Conservation (phyloP, 2,888 invertebrate species). For the Dendrolimus houi region DNA sequence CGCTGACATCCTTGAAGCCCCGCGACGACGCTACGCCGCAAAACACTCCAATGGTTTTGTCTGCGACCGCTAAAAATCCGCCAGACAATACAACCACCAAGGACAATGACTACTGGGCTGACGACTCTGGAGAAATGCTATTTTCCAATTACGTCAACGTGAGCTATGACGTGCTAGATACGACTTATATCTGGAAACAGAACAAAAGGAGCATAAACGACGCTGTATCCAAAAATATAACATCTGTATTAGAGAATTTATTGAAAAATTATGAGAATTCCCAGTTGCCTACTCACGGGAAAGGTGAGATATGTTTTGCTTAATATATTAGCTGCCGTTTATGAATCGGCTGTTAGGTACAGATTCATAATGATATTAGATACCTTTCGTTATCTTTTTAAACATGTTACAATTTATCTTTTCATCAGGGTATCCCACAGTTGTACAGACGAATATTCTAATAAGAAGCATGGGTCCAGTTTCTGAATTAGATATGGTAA, state of each 20-base stretch:
- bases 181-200: slow-evolving; percentile 37
- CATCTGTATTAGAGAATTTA: slow-evolving; percentile 88
- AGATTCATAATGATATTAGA: slow-evolving; percentile 4
- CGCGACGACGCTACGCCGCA: slow-evolving; percentile 42
- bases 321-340: too few relatives aligned
- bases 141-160: slow-evolving; percentile 53
- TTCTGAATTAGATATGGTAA: slow-evolving; percentile 92
- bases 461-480: slow-evolving; percentile 95
- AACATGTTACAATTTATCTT: slow-evolving; percentile 9
- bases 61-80: slow-evolving; percentile 48
- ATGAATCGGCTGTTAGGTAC: slow-evolving; percentile 5
- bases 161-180: slow-evolving; percentile 39
- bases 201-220: slow-evolving; percentile 78
- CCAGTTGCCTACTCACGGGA: slow-evolving; percentile 91
- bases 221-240: slow-evolving; percentile 88
- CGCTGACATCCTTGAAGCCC: slow-evolving; percentile 54
- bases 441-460: slow-evolving; percentile 90
- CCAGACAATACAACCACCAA: slow-evolving; percentile 30
- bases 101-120: slow-evolving; percentile 42
- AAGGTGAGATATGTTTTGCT: slow-evolving; percentile 73
- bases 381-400: slow-evolving; percentile 6
- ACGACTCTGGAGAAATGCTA: slow-evolving; percentile 41
- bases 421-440: slow-evolving; percentile 85
- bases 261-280: slow-evolving; percentile 94
- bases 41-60: slow-evolving; percentile 51